Evolutionary conservation across 2,113 vertebrate genomes (phyloP).

Genomic region (Mustelus asterias): DNA sequence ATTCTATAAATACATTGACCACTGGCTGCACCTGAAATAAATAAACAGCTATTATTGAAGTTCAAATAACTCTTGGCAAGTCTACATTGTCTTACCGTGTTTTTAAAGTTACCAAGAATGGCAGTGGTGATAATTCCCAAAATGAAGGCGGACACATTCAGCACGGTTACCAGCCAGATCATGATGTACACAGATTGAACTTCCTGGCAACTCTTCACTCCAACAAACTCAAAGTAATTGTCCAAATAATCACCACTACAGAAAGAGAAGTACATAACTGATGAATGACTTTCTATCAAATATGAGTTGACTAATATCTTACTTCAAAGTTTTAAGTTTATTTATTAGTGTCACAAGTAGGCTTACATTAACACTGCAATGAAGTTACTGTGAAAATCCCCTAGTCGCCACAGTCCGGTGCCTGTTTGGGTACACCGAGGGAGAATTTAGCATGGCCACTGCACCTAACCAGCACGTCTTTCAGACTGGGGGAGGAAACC

Average conservation of each 20-base stretch:
- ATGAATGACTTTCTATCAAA: not conserved
- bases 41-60: not conserved
- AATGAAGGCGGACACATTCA: slow-evolving; percentile 57
- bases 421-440: too few species aligned
- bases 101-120: slow-evolving; percentile 56
- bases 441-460: too few species aligned
- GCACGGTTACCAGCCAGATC: slow-evolving; percentile 51
- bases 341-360: too few species aligned
- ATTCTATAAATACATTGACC: not conserved
- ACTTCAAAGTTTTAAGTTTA: not conserved
- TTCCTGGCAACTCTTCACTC: slow-evolving; percentile 57
- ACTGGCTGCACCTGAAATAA: not conserved
- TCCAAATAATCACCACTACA: slow-evolving; percentile 57
- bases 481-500: too few species aligned
- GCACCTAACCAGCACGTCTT: too few species aligned
- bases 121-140: slow-evolving; percentile 52
- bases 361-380: too few species aligned
- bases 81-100: slow-evolving; percentile 47
- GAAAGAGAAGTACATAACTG: slow-evolving; percentile 13
- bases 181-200: slow-evolving; percentile 52
- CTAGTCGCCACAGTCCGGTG: too few species aligned
- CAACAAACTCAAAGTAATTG: slow-evolving; percentile 61
- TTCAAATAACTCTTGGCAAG: not conserved
- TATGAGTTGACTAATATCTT: not conserved
- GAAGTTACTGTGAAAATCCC: too few species aligned